Evolutionary conservation across 2,113 vertebrate species (phyloP), one percentile per base, ranked within the genome.

Genomic region (Potamarius usumacintae): DNA sequence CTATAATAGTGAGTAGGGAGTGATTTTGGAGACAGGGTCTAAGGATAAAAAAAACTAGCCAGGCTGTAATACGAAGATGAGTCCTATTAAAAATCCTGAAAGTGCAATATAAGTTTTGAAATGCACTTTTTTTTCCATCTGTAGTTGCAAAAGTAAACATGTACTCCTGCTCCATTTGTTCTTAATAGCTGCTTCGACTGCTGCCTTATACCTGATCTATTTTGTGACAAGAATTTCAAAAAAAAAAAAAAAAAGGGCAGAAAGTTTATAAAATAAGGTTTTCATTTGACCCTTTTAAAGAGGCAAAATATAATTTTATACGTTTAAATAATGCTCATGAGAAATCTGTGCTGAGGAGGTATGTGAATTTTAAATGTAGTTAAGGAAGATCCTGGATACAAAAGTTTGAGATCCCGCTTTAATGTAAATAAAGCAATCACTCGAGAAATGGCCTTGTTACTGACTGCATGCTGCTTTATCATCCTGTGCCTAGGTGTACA

Each of bases 401-500:
- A 50, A 48, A 22, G 34, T 22, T 48, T 25, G 42, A 22, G 10
- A 76, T 76, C 8, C 34, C 2, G 11, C 18, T 74, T 11, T 74
- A 48, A 74, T 74, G 71, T 74, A 74, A 53, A 52, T 52, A 12
- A 52, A 76, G 48, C 20, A 11, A 52, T 50, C 9, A 76, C 30
- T 5, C 9, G 15, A 74, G 17, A 48, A 74, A 74, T 2, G 7
- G 22, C 11, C 20, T 67, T 89, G 42, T 63, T 25, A 77, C 48
- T 50, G 20, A 77, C 11, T 14, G 10, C 48, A 12, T n/a, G 52
- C 53, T 79, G 20, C 58, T 62, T 34, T 42, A 12, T 62, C 30
- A 84, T 67, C 84, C 17, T 84, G 93, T 94, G 85, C 42, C 27
- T 22, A 91, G 84, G 86, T 58, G 22, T 63, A 90, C 89, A 84